Base-by-base conservation (phyloP, 2,113 vertebrate genomes). In the Myiagra hebetior region DNA sequence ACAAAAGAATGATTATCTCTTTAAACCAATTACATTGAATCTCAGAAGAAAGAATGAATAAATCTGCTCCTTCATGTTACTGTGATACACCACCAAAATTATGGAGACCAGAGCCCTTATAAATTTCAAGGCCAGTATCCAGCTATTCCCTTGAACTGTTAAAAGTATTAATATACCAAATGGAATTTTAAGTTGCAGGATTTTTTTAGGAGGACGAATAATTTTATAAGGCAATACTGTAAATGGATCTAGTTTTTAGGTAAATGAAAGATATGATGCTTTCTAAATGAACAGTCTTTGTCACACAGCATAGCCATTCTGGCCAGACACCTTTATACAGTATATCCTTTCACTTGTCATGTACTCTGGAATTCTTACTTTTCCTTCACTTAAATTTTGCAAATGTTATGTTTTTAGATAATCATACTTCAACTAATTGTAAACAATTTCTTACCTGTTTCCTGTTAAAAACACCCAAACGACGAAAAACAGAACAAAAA, bases 1-100 rank as follows among this genome's bases (percentile, higher is more conserved):
- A 98, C 97, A 98, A 98, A 98, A 87, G 97, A 95, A 87, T 95
- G 70, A 98, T 98, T 98, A 98, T 98, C 96, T 98, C 97, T 98
- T 98, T 97, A 98, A 98, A 97, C 97, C 97, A 98, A 98, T 98
- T 98, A 98, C 90, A 96, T 97, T 98, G 98, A 98, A 98, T 98
- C 98, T 97, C 95, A 95, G 85, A 98, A 98, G 96, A 96, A 98
- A 97, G 97, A 98, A 96, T 91, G 92, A 97, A 97, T 97, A 97
- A 96, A 97, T 98, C 97, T 96, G 91, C 95, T 98, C 72, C 96
- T 95, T 94, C 47, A 14, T 94, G 73, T 97, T 96, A 62, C 91
- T 84, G 49, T 82, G 87, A 97, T 98, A 97, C 92, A 94, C 89
- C 79, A 96, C 55, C 31, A 89, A 97, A 96, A 95, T 70, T 96